Percentiles rank a stretch among this genome's conserved stretches.
Evolutionary conservation across 1,140 invertebrate genomes (phyloP).

Genomic region (Tigriopus japonicus): DNA sequence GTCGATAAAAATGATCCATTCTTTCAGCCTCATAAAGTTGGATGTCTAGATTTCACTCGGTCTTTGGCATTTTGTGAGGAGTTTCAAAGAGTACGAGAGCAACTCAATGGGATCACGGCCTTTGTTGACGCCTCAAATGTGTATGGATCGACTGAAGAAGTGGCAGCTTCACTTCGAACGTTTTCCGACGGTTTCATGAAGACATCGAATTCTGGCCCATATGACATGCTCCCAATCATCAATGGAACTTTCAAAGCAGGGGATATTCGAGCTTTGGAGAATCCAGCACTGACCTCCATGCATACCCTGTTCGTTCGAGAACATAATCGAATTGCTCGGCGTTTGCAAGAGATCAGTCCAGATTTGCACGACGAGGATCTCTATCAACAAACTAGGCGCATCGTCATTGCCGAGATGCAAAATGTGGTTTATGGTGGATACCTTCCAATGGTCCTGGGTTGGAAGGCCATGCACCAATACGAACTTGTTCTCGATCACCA

Average conservation of each 20-base stretch:
- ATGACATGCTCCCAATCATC: neutral
- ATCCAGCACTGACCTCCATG: conserved; percentile 36
- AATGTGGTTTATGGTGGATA: conserved; percentile 17
- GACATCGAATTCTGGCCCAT: too few relatives aligned
- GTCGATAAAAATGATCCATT: neutral
- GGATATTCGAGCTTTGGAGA: conserved; percentile 41
- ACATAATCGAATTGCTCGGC: conserved; percentile 67
- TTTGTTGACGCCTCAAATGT: conserved; percentile 1
- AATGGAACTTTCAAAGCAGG: conserved; percentile 22
- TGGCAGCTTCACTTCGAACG: too few relatives aligned
- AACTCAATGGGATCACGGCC: neutral
- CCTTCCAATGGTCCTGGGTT: conserved; percentile 38
- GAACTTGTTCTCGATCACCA: conserved; percentile 25
- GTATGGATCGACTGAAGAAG: neutral
- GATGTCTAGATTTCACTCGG: neutral
- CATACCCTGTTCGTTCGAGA: conserved; percentile 47
- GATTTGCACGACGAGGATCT: conserved; percentile 17
- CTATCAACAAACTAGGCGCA: conserved; percentile 22
- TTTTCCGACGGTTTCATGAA: too few relatives aligned
- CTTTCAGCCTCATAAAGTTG: neutral
- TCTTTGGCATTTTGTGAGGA: neutral
- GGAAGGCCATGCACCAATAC: conserved; percentile 18
- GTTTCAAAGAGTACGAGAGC: neutral
- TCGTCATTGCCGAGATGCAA: conserved; percentile 19
- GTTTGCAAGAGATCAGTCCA: conserved; percentile 34